These are phyloP conservation scores for Cryptotis parvus DNA, from an alignment of 2,113 vertebrate species.

Conservation along the genomic window DNA sequence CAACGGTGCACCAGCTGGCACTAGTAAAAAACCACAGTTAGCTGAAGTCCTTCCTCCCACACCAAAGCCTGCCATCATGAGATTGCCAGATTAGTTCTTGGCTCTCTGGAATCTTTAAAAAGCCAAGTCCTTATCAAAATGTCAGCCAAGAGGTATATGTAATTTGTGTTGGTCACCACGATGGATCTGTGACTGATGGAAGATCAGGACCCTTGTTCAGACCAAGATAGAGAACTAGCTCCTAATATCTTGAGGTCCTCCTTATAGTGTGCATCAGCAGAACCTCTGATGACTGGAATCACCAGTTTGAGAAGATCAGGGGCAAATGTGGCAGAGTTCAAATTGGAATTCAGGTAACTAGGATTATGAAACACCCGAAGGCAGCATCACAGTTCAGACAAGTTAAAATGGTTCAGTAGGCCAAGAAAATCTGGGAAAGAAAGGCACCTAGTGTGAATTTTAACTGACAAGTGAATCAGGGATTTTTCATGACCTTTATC, in stretches of 20 bases:
- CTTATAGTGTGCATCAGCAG: constrained; percentile 16
- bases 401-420: background rate
- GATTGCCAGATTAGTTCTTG: background rate
- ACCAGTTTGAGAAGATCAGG: background rate
- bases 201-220: background rate
- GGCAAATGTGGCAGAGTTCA: background rate
- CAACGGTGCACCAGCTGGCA: background rate
- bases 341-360: background rate
- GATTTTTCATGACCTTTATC: background rate
- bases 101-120: background rate
- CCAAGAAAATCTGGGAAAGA: background rate
- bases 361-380: background rate
- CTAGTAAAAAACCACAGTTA: background rate
- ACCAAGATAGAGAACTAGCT: background rate
- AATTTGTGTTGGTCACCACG: background rate
- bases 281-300: background rate
- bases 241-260: background rate
- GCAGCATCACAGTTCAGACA: background rate
- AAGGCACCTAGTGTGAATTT: background rate
- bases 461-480: background rate
- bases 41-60: background rate
- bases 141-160: background rate
- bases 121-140: background rate
- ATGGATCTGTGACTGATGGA: background rate
- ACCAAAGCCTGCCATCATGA: background rate